Evolutionary conservation across 1,140 invertebrate genomes (phyloP).

Genomic region (Trissolcus basalis): DNA sequence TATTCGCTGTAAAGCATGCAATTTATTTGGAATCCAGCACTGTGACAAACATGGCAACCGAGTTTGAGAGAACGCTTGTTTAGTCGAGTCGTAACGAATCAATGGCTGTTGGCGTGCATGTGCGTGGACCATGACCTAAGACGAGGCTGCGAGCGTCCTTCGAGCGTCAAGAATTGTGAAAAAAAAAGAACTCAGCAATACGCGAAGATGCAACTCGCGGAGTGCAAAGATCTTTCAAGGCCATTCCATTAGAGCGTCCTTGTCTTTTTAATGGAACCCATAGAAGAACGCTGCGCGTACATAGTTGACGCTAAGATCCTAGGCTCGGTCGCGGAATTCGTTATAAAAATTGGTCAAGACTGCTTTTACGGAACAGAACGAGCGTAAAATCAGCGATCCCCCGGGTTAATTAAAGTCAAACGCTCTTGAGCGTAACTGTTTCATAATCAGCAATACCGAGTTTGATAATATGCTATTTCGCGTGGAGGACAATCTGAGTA

Average conservation of each 20-base stretch:
- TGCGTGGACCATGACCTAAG: constrained; percentile 67
- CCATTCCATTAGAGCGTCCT: constrained; percentile 62
- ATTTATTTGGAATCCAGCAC: constrained; percentile 27
- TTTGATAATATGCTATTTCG: too few species aligned
- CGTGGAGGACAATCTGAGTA: too few species aligned
- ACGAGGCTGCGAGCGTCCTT: constrained; percentile 64
- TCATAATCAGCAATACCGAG: too few species aligned
- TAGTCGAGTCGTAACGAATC: constrained; percentile 47
- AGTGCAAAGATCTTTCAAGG: constrained; percentile 75
- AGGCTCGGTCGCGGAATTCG: too few species aligned
- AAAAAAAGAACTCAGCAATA: constrained; percentile 49
- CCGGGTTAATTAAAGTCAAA: too few species aligned
- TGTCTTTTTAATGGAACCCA: constrained; percentile 70
- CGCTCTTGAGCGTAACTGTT: too few species aligned
- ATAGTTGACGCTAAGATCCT: not conserved
- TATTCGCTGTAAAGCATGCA: constrained; percentile 27
- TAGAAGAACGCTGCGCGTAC: constrained; percentile 9
- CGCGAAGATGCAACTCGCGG: constrained; percentile 62
- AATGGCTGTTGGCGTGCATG: constrained; percentile 50
- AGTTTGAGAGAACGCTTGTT: constrained; percentile 36
- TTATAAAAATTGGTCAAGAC: too few species aligned
- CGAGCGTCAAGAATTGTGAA: constrained; percentile 59
- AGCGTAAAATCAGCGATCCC: too few species aligned
- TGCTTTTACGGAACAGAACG: too few species aligned
- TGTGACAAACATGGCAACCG: constrained; percentile 31